Evolutionary conservation across 2,888 invertebrate species (phyloP), one percentile per base, ranked within the genome.

Genomic region (Danaus chrysippus): DNA sequence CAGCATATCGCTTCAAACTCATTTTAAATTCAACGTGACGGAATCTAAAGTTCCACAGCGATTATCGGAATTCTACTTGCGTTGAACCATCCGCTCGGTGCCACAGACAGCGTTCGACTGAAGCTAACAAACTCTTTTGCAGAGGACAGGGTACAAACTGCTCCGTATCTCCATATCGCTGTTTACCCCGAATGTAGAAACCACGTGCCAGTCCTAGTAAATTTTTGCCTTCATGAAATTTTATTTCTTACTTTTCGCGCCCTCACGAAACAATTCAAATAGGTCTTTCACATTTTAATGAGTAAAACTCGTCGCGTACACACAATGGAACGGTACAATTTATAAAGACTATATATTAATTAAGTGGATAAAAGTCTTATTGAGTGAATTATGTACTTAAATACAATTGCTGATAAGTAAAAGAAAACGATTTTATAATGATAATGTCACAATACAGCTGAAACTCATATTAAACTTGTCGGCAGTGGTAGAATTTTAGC

Each of bases 191-290:
- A 79, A 76, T 78, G 74, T 73, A 72, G 73, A 73, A 70, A 82
- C 84, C 87, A 88, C 86, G 88, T 88, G 87, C 83, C 79, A 71
- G 75, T 81, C 78, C 83, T 81, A 82, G 85, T 85, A 78, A 85
- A 84, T 86, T 87, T 83, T 81, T 79, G 76, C 77, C 74, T 81
- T 81, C 81, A 83, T 81, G 73, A 77, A 73, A 71, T 70, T 72
- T 83, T 80, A 53, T 58, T 85, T 84, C 82, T 82, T 82, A 81
- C 78, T 71, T 80, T 77, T 81, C 83, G 84, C 13, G 17, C 44
- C 42, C 15, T 8, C 17, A 49, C 49, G 1, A 17, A 49, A 17
- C 17, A 1, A 8, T 49, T 49, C 1, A 8, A 10, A 49, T 17
- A 17, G 11, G 2, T 49, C 15, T 49, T 49, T 17, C 1, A 2